Evolutionary conservation across 2,888 invertebrate species (phyloP).

Genomic region (Chaitophorus viminalis): DNA sequence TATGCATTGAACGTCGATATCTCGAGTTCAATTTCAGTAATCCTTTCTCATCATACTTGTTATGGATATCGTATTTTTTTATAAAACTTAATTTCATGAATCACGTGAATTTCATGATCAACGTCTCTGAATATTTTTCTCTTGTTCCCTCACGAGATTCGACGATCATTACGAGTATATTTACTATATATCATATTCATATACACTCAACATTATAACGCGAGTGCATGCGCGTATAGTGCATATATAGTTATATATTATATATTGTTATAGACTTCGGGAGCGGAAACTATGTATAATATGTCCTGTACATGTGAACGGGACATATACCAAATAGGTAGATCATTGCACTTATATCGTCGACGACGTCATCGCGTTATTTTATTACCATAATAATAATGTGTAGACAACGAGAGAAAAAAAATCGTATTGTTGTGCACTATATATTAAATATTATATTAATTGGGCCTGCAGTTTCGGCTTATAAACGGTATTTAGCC

Average conservation of each 20-base stretch:
- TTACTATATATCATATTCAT: neutral
- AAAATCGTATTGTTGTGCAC: conserved; percentile 35
- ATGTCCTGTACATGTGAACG: neutral
- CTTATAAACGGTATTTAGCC: conserved; percentile 55
- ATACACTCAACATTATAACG: neutral
- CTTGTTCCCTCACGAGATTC: neutral
- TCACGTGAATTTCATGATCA: too few species aligned
- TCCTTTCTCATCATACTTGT: too few species aligned
- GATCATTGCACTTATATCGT: neutral
- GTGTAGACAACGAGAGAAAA: neutral
- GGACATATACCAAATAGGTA: neutral
- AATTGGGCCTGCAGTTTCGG: conserved; percentile 47
- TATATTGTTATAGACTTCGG: neutral
- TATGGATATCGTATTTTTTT: too few species aligned
- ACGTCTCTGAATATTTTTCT: neutral
- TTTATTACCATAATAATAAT: conserved; percentile 51
- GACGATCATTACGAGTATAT: too few species aligned
- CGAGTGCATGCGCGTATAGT: neutral
- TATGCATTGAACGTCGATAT: too few species aligned
- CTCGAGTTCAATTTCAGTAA: too few species aligned
- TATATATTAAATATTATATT: conserved; percentile 14
- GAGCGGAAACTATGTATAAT: neutral
- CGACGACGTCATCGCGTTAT: conserved; percentile 20
- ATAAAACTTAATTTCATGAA: too few species aligned
- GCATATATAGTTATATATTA: neutral